Evolutionary conservation across 23 tunicate genomes (phyloP).

Genomic region (Halocynthia roretzi): DNA sequence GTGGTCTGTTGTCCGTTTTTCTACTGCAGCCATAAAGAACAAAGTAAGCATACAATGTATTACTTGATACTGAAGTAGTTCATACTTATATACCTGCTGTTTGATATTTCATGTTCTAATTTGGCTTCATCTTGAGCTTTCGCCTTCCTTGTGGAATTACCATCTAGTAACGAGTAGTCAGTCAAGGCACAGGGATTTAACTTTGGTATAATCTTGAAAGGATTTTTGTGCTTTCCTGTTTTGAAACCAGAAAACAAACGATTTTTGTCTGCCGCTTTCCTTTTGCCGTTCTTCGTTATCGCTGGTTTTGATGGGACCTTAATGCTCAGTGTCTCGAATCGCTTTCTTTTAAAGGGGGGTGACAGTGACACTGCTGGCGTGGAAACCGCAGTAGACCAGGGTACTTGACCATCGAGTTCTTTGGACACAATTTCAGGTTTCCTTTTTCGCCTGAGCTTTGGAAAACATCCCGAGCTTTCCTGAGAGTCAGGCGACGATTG

Average conservation of each 20-base stretch:
- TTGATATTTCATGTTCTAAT: too few relatives aligned
- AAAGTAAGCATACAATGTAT: too few relatives aligned
- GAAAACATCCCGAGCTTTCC: constrained; percentile 5
- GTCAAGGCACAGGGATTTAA: not conserved
- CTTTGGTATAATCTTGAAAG: constrained; percentile 6
- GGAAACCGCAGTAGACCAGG: not conserved
- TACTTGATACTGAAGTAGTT: too few relatives aligned
- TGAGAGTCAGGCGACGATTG: too few relatives aligned
- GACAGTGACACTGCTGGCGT: constrained; percentile 12
- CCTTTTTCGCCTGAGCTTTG: not conserved
- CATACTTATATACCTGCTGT: too few relatives aligned
- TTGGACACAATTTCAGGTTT: not conserved
- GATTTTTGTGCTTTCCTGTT: not conserved
- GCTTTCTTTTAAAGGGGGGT: constrained; percentile 17
- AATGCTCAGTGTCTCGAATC: not conserved
- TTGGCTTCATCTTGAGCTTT: too few relatives aligned
- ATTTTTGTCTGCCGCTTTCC: too few relatives aligned
- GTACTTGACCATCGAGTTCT: not conserved
- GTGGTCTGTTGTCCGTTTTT: too few relatives aligned
- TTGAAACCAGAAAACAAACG: not conserved
- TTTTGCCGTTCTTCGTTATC: too few relatives aligned
- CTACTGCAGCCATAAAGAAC: too few relatives aligned
- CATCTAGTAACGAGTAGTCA: too few relatives aligned
- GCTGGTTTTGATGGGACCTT: not conserved
- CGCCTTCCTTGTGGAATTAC: too few relatives aligned